A percentile compares a stretch with the other conserved stretches of the same genome.
These are phyloP conservation scores for Ptychadena robeensis DNA, from an alignment of 2,797 vertebrate genomes.

Conservation along the genomic window DNA sequence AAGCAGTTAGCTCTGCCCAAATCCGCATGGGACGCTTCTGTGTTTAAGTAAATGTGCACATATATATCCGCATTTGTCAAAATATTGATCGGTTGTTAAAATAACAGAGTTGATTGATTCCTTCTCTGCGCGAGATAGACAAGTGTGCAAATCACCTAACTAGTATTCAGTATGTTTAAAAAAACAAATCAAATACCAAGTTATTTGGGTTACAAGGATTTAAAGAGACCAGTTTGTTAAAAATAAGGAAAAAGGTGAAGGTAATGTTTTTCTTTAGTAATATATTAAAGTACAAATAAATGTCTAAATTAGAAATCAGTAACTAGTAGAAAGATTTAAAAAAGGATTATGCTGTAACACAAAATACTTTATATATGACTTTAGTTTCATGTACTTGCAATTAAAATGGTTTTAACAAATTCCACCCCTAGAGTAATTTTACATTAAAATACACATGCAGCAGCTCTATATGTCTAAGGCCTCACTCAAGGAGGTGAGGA, in stretches of 20 bases:
- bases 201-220: constrained; percentile 10
- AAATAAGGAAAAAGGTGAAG: no score
- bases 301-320: no score
- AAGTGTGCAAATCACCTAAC: constrained; percentile 25
- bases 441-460: no score
- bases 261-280: no score
- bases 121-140: constrained; percentile 34
- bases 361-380: no score
- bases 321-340: no score
- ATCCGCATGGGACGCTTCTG: constrained; percentile 65
- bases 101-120: constrained; percentile 59
- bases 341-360: no score
- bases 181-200: background rate
- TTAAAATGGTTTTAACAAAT: no score
- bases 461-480: background rate
- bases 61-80: constrained; percentile 72
- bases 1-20: constrained; percentile 67
- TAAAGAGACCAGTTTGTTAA: background rate
- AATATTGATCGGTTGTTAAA: constrained; percentile 72
- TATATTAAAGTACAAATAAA: no score
- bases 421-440: no score
- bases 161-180: constrained; percentile 25
- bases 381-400: no score
- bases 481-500: no score
- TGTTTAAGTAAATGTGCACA: constrained; percentile 67